Conservation (phyloP, 2,113 vertebrate genomes). For the Sciurus niger region DNA sequence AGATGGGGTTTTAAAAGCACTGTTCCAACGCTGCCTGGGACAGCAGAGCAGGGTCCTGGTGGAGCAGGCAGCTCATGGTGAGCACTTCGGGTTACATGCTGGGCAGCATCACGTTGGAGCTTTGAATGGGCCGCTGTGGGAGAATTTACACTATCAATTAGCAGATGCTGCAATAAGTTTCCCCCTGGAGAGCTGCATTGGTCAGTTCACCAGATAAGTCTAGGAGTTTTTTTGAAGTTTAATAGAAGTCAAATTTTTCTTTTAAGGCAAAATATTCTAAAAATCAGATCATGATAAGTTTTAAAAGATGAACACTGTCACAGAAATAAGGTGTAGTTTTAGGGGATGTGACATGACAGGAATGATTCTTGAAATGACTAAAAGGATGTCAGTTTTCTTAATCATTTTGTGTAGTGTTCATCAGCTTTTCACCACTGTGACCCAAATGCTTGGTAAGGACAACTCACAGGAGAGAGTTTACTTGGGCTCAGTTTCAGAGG, state of each 20-base stretch:
- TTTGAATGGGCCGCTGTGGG: neutral
- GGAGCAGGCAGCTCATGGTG: neutral
- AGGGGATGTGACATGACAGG: neutral
- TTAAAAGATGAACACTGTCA: neutral
- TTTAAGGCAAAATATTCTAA: neutral
- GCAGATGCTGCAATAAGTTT: neutral
- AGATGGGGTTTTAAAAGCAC: too few species aligned
- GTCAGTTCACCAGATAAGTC: neutral
- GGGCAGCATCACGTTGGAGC: neutral
- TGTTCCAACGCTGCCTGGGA: too few species aligned
- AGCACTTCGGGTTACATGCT: rapidly evolving
- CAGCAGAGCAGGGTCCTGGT: neutral
- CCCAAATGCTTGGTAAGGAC: too few species aligned
- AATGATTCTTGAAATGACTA: neutral
- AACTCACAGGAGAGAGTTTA: too few species aligned
- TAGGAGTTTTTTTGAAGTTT: neutral
- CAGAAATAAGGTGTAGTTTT: neutral
- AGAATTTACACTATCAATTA: neutral
- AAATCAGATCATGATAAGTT: neutral
- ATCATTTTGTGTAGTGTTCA: neutral
- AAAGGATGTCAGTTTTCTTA: neutral
- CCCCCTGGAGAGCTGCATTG: neutral
- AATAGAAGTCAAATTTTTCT: neutral
- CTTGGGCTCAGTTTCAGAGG: too few species aligned
- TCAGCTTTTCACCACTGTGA: too few species aligned